Conservation (phyloP, 2,113 vertebrate species). For the Dolichallabes microphthalmus region DNA sequence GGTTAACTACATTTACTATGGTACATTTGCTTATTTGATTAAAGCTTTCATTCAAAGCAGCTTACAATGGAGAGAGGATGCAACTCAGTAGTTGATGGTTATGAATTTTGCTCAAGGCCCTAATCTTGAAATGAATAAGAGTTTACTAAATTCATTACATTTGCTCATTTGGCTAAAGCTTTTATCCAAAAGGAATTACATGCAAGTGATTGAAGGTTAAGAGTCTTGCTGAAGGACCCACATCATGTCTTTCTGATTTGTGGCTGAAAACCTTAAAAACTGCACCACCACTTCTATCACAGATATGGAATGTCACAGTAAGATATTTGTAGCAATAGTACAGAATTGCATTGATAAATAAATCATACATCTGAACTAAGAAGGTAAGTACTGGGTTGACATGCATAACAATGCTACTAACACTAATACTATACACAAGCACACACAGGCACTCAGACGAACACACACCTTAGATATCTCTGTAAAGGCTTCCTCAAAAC, state of each 20-base stretch:
- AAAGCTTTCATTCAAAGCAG: neutral
- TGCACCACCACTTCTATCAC: neutral
- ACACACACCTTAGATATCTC: too few relatives aligned
- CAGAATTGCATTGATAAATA: neutral
- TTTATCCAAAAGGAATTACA: neutral
- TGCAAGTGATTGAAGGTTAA: neutral
- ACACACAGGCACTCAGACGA: too few relatives aligned
- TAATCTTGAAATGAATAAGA: neutral
- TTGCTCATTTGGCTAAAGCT: conserved; percentile 19
- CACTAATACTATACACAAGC: neutral
- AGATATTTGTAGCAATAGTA: neutral
- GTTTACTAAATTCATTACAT: neutral
- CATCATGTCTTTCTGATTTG: neutral
- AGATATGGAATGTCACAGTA: neutral
- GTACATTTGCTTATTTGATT: neutral
- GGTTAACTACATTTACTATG: neutral
- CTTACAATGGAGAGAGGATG: neutral
- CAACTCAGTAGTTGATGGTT: neutral
- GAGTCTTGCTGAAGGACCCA: neutral
- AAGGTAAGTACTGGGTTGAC: neutral
- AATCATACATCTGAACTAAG: neutral
- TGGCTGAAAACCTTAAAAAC: neutral
- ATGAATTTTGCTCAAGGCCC: neutral
- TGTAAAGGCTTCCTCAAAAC: too few relatives aligned
- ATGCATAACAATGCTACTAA: neutral